phyloP scores from a whole-genome alignment of 2,797 vertebrate genomes.

The Schizopygopsis malacanthus region DNA sequence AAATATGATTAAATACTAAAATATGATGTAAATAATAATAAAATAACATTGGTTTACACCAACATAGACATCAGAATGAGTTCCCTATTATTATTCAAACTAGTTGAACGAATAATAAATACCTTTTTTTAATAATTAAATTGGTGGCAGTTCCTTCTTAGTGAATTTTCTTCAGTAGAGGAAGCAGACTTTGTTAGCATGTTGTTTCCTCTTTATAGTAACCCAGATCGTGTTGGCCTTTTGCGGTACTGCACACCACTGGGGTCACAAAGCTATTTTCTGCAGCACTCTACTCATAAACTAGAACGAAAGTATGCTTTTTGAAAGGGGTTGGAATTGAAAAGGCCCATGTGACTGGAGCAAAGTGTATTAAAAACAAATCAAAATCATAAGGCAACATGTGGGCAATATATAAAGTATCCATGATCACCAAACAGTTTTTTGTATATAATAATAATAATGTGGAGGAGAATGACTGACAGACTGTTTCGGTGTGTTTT shows the following conservation, averaged over 20 bases:
- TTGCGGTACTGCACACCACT: neutral
- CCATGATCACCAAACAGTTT: neutral
- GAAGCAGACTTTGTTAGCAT: neutral
- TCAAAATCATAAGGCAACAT: neutral
- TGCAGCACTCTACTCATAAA: conserved; percentile 15
- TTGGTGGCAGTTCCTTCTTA: neutral
- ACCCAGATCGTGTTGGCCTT: neutral
- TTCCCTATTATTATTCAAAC: neutral
- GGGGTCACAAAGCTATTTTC: neutral
- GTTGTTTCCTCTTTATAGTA: neutral
- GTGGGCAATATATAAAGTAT: neutral
- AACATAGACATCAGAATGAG: neutral
- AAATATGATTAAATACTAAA: neutral
- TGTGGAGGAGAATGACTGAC: conserved; percentile 3
- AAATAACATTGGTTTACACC: neutral
- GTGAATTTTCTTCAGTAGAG: neutral
- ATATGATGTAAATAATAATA: neutral
- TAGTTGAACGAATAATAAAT: neutral
- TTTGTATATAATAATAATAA: conserved; percentile 11
- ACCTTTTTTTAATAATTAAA: neutral
- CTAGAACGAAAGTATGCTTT: conserved; percentile 27
- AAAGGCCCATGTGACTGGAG: neutral
- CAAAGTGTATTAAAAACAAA: conserved; percentile 13
- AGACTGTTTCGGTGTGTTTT: conserved; percentile 53
- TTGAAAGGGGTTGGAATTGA: conserved; percentile 21